phyloP scores from a whole-genome alignment of 2,888 invertebrate genomes.

The Drosophila meridiana region DNA sequence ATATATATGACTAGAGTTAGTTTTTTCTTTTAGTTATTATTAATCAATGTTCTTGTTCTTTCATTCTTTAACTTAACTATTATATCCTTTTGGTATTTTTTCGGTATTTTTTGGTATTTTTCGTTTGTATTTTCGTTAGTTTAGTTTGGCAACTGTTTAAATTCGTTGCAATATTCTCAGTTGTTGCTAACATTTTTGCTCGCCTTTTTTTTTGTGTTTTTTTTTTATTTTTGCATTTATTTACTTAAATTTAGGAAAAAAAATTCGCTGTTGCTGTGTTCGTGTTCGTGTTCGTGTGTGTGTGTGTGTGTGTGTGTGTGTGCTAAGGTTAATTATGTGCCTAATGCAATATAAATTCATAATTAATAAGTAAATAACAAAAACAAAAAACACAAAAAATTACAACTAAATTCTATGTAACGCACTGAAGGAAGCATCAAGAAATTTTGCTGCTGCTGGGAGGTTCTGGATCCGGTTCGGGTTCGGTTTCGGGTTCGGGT shows the following conservation, averaged over 20 bases:
- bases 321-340: slow-evolving; percentile 46
- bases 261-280: slow-evolving; percentile 36
- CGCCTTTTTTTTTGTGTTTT: slow-evolving; percentile 1
- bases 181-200: slow-evolving; percentile 69
- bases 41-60: slow-evolving; percentile 44
- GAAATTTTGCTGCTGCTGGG: slow-evolving; percentile 50
- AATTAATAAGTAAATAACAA: slow-evolving; percentile 7
- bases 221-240: slow-evolving; percentile 54
- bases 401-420: slow-evolving; percentile 50
- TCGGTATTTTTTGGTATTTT: slow-evolving; percentile 16
- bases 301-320: slow-evolving; percentile 28
- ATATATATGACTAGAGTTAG: slow-evolving; percentile 53
- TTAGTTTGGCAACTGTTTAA: slow-evolving; percentile 80
- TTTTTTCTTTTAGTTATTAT: slow-evolving; percentile 39
- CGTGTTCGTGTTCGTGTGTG: neutral
- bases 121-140: slow-evolving; percentile 54
- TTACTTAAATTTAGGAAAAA: slow-evolving; percentile 75
- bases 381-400: slow-evolving; percentile 8
- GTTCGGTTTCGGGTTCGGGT: slow-evolving; percentile 2
- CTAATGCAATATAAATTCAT: slow-evolving; percentile 33
- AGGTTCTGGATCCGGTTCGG: slow-evolving; percentile 32
- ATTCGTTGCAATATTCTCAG: slow-evolving; percentile 80
- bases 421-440: slow-evolving; percentile 67
- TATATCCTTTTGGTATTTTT: slow-evolving; percentile 9
- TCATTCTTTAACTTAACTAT: slow-evolving; percentile 33